Evolutionary conservation across 2,888 invertebrate species (phyloP).

Genomic region (Odontocolon sp.): DNA sequence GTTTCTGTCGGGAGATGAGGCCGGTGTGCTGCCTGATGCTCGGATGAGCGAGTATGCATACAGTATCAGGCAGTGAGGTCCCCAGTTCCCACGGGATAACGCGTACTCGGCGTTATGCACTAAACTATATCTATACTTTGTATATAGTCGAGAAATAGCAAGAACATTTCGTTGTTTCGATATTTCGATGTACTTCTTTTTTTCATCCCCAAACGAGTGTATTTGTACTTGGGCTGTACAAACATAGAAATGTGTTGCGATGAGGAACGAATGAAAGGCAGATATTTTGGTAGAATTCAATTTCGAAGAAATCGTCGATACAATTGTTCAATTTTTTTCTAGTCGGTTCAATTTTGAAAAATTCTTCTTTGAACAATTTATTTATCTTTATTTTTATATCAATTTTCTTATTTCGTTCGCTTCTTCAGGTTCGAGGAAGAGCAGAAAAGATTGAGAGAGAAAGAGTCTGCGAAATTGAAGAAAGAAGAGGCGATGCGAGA

Average conservation of each 20-base stretch:
- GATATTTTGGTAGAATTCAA: too few species aligned
- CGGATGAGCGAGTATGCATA: not conserved
- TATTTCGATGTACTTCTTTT: slow-evolving; percentile 57
- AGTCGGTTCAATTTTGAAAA: too few species aligned
- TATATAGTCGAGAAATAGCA: not conserved
- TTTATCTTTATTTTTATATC: too few species aligned
- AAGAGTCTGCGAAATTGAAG: slow-evolving; percentile 87
- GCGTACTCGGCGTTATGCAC: not conserved
- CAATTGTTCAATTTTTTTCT: too few species aligned
- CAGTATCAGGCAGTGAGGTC: not conserved
- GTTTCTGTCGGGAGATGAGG: slow-evolving; percentile 7
- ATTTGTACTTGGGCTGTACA: slow-evolving; percentile 22
- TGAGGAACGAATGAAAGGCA: too few species aligned
- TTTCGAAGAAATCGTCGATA: too few species aligned
- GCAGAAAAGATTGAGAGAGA: slow-evolving; percentile 85
- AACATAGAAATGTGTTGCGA: too few species aligned
- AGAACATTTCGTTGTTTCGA: slow-evolving; percentile 40
- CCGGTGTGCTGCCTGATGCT: not conserved
- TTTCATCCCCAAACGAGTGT: too few species aligned
- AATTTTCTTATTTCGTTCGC: not conserved
- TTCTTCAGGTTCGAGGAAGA: slow-evolving; percentile 85
- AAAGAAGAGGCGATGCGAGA: slow-evolving; percentile 89
- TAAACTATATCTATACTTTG: not conserved
- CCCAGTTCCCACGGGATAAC: slow-evolving; percentile 12
- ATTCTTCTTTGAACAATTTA: too few species aligned